Evolutionary conservation across 1,140 invertebrate species (phyloP).

Genomic region (Lepidotrigona ventralis): DNA sequence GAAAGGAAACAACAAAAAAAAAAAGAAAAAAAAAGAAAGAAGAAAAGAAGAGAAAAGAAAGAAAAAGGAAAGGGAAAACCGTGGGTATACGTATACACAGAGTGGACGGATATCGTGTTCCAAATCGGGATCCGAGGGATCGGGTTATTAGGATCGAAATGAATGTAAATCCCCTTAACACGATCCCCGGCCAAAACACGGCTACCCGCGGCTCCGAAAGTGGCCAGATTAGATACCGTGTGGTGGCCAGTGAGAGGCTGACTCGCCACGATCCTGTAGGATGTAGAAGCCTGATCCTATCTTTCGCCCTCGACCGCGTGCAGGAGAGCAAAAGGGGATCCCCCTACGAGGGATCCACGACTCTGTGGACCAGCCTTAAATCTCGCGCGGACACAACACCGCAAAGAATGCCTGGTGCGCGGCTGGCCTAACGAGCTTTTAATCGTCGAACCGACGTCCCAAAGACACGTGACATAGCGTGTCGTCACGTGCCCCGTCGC

Average conservation of each 20-base stretch:
- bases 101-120: constrained; percentile 76
- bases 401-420: constrained; percentile 58
- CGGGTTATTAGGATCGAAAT: constrained; percentile 81
- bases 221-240: constrained; percentile 78
- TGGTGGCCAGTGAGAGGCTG: constrained; percentile 42
- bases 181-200: constrained; percentile 80
- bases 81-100: constrained; percentile 46
- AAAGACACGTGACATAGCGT: constrained; percentile 53
- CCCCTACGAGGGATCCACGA: neutral
- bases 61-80: constrained; percentile 25
- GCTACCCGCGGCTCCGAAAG: constrained; percentile 78
- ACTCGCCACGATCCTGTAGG: constrained; percentile 61
- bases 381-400: constrained; percentile 37
- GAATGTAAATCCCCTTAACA: constrained; percentile 82
- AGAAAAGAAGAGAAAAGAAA: neutral
- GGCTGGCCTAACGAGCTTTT: constrained; percentile 60
- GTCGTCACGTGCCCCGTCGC: constrained; percentile 54
- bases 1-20: too few species aligned
- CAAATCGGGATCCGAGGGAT: constrained; percentile 78
- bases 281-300: constrained; percentile 67
- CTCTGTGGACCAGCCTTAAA: constrained; percentile 54
- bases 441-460: constrained; percentile 62
- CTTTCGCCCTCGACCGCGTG: constrained; percentile 42
- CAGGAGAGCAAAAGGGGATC: neutral
- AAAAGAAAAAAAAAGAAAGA: constrained; percentile 2